phyloP scores from a whole-genome alignment of 2,888 invertebrate genomes.

The Agrotis segetum region DNA sequence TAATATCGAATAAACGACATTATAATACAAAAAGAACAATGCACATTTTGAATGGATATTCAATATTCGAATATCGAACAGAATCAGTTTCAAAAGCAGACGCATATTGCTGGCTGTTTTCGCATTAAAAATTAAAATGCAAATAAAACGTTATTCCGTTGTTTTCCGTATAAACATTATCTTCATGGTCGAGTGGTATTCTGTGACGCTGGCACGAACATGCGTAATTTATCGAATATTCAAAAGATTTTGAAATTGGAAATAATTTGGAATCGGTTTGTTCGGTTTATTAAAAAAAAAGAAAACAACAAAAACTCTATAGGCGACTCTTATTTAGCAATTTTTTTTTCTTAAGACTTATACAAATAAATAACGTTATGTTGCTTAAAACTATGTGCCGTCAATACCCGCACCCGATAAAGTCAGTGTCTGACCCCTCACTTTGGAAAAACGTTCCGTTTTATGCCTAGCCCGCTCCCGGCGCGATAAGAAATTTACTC shows the following conservation, averaged over 20 bases:
- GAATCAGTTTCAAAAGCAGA: constrained; percentile 31
- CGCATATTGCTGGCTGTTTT: background rate
- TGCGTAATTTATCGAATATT: background rate
- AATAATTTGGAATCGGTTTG: too few species aligned
- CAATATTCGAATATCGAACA: constrained; percentile 7
- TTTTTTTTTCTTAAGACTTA: too few species aligned
- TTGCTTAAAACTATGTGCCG: too few species aligned
- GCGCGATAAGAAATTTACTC: constrained; percentile 80
- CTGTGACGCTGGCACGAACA: background rate
- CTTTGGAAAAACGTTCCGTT: constrained; percentile 70
- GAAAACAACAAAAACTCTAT: too few species aligned
- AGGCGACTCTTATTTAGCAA: too few species aligned
- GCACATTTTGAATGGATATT: constrained; percentile 8
- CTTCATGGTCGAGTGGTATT: constrained; percentile 40
- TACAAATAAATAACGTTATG: too few species aligned
- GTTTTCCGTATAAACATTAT: constrained; percentile 55
- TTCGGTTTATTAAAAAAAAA: too few species aligned
- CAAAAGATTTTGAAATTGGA: too few species aligned
- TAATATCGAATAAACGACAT: background rate
- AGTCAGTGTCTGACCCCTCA: constrained; percentile 26
- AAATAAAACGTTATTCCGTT: constrained; percentile 41
- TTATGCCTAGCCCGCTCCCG: constrained; percentile 63
- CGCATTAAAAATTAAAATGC: constrained; percentile 36
- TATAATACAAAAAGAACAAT: background rate
- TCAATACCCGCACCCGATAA: constrained; percentile 58